A percentile compares a stretch with the other conserved stretches of the same genome.
Evolutionary conservation across 2,797 vertebrate species (phyloP).

Genomic region (Anguilla megastoma): DNA sequence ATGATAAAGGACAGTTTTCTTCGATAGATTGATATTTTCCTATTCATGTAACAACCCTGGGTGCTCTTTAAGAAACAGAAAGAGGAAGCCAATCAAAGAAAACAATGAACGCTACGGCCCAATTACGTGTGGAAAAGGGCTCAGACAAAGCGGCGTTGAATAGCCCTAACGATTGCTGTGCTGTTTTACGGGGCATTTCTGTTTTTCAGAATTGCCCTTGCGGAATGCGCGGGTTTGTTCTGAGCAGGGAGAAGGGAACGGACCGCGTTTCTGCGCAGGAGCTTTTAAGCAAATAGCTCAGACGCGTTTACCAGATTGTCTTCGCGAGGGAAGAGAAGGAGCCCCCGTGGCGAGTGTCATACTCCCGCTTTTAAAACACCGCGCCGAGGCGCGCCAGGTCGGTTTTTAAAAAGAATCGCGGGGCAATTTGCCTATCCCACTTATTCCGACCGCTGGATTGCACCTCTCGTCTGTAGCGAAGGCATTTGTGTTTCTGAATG

Average conservation of each 20-base stretch:
- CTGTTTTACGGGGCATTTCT: constrained; percentile 15
- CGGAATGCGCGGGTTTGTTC: constrained; percentile 25
- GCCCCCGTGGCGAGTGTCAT: constrained; percentile 34
- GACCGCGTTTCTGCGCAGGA: neutral
- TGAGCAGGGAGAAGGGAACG: neutral
- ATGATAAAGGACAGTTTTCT: neutral
- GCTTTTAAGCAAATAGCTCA: constrained; percentile 46
- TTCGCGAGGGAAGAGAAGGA: constrained; percentile 13
- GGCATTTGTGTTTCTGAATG: neutral
- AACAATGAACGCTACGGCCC: constrained; percentile 19
- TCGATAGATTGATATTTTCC: neutral
- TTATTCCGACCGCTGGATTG: neutral
- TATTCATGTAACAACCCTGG: neutral
- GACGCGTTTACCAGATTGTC: constrained; percentile 32
- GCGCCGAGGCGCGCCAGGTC: no score
- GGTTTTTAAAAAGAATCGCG: neutral
- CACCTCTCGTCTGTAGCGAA: neutral
- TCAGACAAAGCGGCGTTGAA: constrained; percentile 11
- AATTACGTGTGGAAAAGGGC: constrained; percentile 20
- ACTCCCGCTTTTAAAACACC: constrained; percentile 41
- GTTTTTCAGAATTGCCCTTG: constrained; percentile 40
- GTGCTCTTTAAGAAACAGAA: neutral
- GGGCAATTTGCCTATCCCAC: constrained; percentile 39
- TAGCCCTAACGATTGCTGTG: neutral
- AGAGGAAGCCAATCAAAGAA: neutral